Percentiles rank a stretch among this genome's conserved stretches.
Evolutionary conservation across 2,888 invertebrate genomes (phyloP).

Genomic region (Drosophila lutescens): DNA sequence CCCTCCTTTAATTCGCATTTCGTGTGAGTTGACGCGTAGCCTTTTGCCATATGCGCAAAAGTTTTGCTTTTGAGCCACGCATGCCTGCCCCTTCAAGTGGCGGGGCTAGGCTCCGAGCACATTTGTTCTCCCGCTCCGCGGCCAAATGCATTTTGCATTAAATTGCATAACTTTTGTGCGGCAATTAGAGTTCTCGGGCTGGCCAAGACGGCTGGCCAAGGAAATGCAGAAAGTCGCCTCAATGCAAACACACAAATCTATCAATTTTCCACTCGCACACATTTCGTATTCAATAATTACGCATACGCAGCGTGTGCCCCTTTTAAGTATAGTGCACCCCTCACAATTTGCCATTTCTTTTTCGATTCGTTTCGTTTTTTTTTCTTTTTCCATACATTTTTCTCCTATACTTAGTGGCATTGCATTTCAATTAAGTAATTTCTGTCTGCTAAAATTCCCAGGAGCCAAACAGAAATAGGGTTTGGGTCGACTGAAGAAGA

Average conservation of each 20-base stretch:
- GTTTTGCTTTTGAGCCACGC: conserved; percentile 74
- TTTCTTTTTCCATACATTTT: conserved; percentile 13
- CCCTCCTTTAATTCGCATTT: conserved; percentile 74
- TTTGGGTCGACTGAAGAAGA: conserved; percentile 6
- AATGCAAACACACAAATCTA: conserved; percentile 70
- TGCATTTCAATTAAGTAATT: conserved; percentile 74
- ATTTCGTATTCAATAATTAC: conserved; percentile 62
- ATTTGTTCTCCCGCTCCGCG: conserved; percentile 12
- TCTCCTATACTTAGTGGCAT: conserved; percentile 30
- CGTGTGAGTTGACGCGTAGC: conserved; percentile 80
- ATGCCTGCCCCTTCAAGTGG: conserved; percentile 73
- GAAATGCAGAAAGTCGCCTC: conserved; percentile 32
- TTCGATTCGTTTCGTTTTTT: conserved; percentile 15
- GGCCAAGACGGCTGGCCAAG: conserved; percentile 28
- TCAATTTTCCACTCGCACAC: conserved; percentile 61
- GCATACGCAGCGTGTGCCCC: conserved; percentile 63
- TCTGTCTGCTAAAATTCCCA: conserved; percentile 72
- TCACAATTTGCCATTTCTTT: conserved; percentile 29
- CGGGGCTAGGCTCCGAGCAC: conserved; percentile 33
- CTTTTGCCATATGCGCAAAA: conserved; percentile 73
- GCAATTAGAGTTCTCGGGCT: conserved; percentile 59
- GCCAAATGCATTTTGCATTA: conserved; percentile 73
- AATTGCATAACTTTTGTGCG: conserved; percentile 79
- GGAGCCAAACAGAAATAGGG: conserved; percentile 38
- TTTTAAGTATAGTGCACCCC: conserved; percentile 15